Evolutionary conservation across 1,140 invertebrate genomes (phyloP).

Genomic region (Fopius arisanus): DNA sequence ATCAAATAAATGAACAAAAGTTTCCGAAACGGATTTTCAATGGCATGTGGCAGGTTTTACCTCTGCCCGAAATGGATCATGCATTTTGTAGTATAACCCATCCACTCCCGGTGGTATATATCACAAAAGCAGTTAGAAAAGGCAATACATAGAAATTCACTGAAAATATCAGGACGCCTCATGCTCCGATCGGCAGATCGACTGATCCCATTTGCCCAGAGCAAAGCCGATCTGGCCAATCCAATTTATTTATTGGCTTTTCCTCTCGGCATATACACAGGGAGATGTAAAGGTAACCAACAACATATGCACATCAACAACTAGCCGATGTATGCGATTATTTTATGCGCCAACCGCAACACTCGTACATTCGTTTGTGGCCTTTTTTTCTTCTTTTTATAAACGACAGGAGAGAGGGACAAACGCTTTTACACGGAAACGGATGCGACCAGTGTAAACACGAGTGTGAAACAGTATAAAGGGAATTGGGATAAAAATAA

Average conservation of each 20-base stretch:
- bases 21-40: too few species aligned
- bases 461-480: neutral
- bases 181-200: conserved; percentile 59
- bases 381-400: neutral
- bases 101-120: neutral
- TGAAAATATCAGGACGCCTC: conserved; percentile 41
- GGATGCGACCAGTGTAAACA: conserved; percentile 25
- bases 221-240: conserved; percentile 58
- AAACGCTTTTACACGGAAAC: conserved; percentile 18
- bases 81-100: neutral
- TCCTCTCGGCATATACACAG: conserved; percentile 36
- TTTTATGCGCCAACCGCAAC: conserved; percentile 28
- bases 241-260: conserved; percentile 67
- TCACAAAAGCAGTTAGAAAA: conserved; percentile 7
- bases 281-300: conserved; percentile 23
- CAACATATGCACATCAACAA: conserved; percentile 5
- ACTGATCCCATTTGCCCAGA: conserved; percentile 62
- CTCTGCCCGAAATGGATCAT: neutral
- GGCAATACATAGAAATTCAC: conserved; percentile 26
- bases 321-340: conserved; percentile 27
- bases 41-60: too few species aligned
- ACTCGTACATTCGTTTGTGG: conserved; percentile 26
- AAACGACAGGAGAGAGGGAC: neutral
- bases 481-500: conserved; percentile 10
- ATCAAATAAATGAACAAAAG: conserved; percentile 9